Evolutionary conservation across 2,113 vertebrate species (phyloP).

Genomic region (Pardalotus punctatus): DNA sequence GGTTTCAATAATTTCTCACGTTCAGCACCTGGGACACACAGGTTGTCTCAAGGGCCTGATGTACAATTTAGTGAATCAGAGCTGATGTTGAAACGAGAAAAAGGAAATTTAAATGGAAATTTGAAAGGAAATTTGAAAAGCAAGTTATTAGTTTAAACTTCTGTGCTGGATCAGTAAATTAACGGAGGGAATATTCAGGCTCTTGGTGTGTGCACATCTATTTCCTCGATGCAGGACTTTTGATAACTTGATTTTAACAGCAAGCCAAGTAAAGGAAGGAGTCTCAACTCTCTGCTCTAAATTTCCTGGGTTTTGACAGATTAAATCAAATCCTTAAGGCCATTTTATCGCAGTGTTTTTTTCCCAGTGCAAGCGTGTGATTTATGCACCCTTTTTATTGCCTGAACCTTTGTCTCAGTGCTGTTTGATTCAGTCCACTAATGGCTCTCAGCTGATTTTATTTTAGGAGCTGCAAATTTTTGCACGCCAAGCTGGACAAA

Average conservation of each 20-base stretch:
- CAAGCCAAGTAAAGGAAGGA: not conserved
- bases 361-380: not conserved
- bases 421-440: slow-evolving; percentile 17
- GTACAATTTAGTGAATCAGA: not conserved
- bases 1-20: not conserved
- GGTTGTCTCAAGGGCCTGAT: not conserved
- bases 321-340: slow-evolving; percentile 46
- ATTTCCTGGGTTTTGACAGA: slow-evolving; percentile 6
- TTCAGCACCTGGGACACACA: not conserved
- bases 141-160: not conserved
- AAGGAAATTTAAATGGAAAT: not conserved
- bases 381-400: slow-evolving; percentile 30
- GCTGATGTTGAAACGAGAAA: not conserved
- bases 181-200: not conserved
- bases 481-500: not conserved
- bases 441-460: slow-evolving; percentile 25
- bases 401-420: slow-evolving; percentile 3
- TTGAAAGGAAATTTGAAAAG: no score
- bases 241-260: not conserved
- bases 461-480: slow-evolving; percentile 57
- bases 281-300: not conserved
- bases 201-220: not conserved
- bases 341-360: not conserved
- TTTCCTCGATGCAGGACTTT: not conserved
- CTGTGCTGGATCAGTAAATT: not conserved